Conservation (phyloP, 2,113 vertebrate species). For the Elephas maximus region DNA sequence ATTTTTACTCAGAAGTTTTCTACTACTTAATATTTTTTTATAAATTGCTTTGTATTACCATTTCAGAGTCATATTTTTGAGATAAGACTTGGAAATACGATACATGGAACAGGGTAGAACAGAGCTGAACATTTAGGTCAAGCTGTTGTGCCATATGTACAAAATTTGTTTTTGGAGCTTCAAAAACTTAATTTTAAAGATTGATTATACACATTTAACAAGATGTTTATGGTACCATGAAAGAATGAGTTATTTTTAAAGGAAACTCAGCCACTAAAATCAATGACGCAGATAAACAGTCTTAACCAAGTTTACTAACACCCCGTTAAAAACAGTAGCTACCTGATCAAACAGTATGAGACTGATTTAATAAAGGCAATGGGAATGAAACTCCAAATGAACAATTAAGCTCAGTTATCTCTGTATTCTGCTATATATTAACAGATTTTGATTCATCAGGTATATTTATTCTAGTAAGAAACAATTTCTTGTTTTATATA, state of each 20-base stretch:
- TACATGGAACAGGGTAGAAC: not conserved
- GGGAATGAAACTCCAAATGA: not conserved
- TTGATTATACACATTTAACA: slow-evolving; percentile 9
- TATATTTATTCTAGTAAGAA: not conserved
- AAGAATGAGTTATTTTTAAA: slow-evolving; percentile 33
- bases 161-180: slow-evolving; percentile 31
- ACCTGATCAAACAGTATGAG: not conserved
- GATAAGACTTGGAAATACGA: not conserved
- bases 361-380: not conserved
- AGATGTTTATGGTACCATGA: not conserved
- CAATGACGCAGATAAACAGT: not conserved
- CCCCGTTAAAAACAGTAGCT: not conserved
- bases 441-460: not conserved
- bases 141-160: not conserved
- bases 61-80: not conserved
- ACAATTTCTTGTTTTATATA: not conserved
- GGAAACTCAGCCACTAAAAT: not conserved
- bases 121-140: slow-evolving; percentile 39
- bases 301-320: not conserved
- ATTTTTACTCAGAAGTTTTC: not conserved
- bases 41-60: not conserved
- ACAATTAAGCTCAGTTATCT: not conserved
- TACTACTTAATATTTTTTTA: not conserved
- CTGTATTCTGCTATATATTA: not conserved
- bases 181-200: slow-evolving; percentile 45